Evolutionary conservation across 1,140 invertebrate species (phyloP).

Genomic region (Archivesica marissinica): DNA sequence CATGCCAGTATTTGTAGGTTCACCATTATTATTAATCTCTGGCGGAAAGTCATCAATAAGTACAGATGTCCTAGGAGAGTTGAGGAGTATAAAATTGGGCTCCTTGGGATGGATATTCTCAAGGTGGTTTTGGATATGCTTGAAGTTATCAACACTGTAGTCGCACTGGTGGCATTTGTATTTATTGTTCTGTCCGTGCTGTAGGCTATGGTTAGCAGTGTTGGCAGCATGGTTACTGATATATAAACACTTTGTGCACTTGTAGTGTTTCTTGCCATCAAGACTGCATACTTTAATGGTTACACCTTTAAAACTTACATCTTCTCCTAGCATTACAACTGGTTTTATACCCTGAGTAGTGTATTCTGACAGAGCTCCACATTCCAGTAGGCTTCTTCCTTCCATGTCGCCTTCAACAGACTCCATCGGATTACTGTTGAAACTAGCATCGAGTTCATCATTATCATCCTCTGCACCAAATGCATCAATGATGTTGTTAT

Average conservation of each 20-base stretch:
- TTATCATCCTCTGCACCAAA: conserved; percentile 20
- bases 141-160: conserved; percentile 73
- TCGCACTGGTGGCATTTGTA: conserved; percentile 76
- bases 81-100: conserved; percentile 65
- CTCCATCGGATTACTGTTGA: conserved; percentile 25
- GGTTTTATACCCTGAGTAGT: conserved; percentile 30
- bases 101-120: conserved; percentile 72
- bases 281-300: conserved; percentile 71
- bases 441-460: conserved; percentile 1
- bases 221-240: conserved; percentile 74
- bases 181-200: conserved; percentile 72
- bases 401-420: neutral
- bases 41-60: conserved; percentile 53
- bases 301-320: conserved; percentile 69
- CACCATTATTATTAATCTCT: conserved; percentile 34
- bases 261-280: conserved; percentile 73
- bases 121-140: conserved; percentile 73
- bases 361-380: conserved; percentile 34
- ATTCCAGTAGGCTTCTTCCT: conserved; percentile 5
- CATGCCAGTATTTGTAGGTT: neutral
- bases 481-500: conserved; percentile 56
- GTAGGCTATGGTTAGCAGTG: conserved; percentile 73
- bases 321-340: conserved; percentile 64
- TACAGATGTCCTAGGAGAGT: conserved; percentile 30
- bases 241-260: conserved; percentile 76